A percentile compares a stretch with the other conserved stretches of the same genome.
These are phyloP conservation scores for Penaeus monodon DNA, from an alignment of 2,888 invertebrate species.

Conservation along the genomic window DNA sequence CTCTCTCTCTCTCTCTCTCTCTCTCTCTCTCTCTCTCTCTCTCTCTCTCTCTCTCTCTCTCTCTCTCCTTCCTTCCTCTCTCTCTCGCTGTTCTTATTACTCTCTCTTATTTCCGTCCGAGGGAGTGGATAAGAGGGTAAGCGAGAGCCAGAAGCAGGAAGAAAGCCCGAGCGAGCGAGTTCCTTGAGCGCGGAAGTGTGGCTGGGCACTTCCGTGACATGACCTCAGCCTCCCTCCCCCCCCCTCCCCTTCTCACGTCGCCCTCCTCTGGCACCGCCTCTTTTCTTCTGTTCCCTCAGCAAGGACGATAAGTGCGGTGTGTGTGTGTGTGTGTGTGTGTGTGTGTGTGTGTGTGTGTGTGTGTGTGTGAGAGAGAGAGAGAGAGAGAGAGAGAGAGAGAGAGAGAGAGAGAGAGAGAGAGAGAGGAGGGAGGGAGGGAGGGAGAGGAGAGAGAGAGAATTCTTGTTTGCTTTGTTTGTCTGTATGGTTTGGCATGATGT, in stretches of 20 bases:
- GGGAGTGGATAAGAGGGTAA: too few species aligned
- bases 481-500: too few species aligned
- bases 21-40: not conserved
- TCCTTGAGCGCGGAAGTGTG: too few species aligned
- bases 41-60: constrained; percentile 8
- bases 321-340: not conserved
- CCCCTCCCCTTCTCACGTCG: not conserved
- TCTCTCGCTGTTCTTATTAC: too few species aligned
- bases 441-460: not conserved
- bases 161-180: too few species aligned
- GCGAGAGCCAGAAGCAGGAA: too few species aligned
- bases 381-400: constrained; percentile 12
- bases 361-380: not conserved
- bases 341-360: too few species aligned
- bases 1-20: not conserved
- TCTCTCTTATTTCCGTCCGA: not conserved
- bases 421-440: not conserved
- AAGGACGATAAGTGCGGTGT: not conserved
- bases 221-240: not conserved
- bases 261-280: too few species aligned
- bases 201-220: too few species aligned
- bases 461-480: not conserved
- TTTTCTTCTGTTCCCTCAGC: constrained; percentile 1
- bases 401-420: not conserved
- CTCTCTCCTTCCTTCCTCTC: constrained; percentile 7